phyloP scores from a whole-genome alignment of 2,113 vertebrate species.

The Phycodurus eques region DNA sequence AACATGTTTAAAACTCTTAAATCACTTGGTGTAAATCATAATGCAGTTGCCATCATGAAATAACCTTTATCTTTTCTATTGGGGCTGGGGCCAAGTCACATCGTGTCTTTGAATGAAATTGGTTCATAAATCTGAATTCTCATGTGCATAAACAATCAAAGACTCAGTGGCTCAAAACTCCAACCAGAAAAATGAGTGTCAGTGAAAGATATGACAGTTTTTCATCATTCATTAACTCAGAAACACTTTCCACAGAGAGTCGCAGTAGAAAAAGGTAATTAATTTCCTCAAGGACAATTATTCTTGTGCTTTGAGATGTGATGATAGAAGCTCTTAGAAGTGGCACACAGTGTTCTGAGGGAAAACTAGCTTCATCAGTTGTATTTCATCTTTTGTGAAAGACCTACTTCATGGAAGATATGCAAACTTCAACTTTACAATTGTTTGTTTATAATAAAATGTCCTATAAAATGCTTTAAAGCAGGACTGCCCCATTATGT shows the following conservation, averaged over 20 bases:
- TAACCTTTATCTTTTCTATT: conserved; percentile 28
- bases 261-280: conserved; percentile 73
- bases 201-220: conserved; percentile 60
- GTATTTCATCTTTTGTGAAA: neutral
- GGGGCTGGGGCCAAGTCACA: conserved; percentile 3
- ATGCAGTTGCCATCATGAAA: conserved; percentile 38
- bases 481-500: neutral
- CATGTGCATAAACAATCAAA: conserved; percentile 27
- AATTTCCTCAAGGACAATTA: conserved; percentile 79
- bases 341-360: conserved; percentile 37
- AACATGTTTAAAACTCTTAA: conserved; percentile 10
- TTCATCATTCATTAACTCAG: conserved; percentile 66
- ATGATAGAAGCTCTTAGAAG: conserved; percentile 60
- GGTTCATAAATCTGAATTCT: conserved; percentile 2
- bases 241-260: conserved; percentile 58
- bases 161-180: conserved; percentile 16
- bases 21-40: conserved; percentile 32
- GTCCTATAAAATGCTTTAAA: neutral
- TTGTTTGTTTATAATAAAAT: neutral
- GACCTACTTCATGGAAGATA: neutral
- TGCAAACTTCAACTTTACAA: neutral
- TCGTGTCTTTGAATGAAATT: neutral
- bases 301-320: conserved; percentile 65
- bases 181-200: conserved; percentile 59
- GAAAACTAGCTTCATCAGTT: conserved; percentile 25